phyloP scores from a whole-genome alignment of 2,888 invertebrate genomes.

The Sarcophaga subvicina region DNA sequence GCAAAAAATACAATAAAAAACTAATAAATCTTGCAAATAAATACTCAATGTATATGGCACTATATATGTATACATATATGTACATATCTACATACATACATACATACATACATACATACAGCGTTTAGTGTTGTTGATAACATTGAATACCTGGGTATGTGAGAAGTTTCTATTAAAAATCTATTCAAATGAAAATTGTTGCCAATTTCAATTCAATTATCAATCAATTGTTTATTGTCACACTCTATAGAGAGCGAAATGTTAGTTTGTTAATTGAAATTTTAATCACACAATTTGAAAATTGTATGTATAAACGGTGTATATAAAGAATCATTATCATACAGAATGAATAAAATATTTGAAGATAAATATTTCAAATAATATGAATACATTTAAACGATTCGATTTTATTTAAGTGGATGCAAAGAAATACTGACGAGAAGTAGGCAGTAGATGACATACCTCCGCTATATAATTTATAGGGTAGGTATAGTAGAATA shows the following conservation, averaged over 20 bases:
- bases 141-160: too few species aligned
- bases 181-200: neutral
- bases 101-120: neutral
- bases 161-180: neutral
- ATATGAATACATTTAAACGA: neutral
- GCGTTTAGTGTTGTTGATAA: too few species aligned
- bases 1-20: neutral
- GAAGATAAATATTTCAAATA: neutral
- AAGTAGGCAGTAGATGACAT: neutral
- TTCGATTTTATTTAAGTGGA: neutral
- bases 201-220: neutral
- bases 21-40: slow-evolving; percentile 27
- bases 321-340: neutral
- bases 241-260: neutral
- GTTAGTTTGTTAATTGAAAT: neutral
- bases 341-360: too few species aligned
- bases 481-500: neutral
- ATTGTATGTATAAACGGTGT: neutral
- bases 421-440: neutral
- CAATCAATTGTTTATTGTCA: neutral
- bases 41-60: neutral
- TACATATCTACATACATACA: too few species aligned
- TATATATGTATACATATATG: too few species aligned
- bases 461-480: neutral
- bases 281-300: neutral